A percentile compares a stretch with the other conserved stretches of the same genome.
Conservation (phyloP, 2,113 vertebrate species). For the Anser brachyrhynchus region DNA sequence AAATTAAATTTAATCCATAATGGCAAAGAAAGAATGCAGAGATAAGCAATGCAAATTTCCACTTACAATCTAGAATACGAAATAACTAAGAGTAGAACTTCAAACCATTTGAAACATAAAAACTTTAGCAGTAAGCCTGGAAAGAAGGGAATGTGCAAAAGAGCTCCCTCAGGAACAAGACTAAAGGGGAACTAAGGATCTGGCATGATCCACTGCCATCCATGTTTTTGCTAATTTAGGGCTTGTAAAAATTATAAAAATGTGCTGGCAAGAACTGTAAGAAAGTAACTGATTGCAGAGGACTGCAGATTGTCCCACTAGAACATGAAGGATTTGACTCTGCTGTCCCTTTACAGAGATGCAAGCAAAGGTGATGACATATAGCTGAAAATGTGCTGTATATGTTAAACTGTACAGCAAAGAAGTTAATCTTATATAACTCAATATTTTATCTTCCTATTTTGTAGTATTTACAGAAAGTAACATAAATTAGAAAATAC, state of each 20-base stretch:
- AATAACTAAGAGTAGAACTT: background rate
- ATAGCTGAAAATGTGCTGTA: background rate
- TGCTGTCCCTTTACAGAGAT: background rate
- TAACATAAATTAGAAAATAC: background rate
- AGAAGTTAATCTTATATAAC: background rate
- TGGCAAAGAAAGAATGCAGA: background rate
- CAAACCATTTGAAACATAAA: background rate
- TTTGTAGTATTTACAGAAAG: background rate
- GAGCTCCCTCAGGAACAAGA: background rate
- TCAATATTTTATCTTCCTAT: background rate
- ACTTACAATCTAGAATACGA: background rate
- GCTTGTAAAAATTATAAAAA: background rate
- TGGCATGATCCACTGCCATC: too few species aligned
- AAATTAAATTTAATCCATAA: background rate
- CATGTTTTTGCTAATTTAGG: background rate
- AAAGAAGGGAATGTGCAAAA: background rate
- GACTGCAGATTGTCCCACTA: background rate
- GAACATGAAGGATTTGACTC: background rate
- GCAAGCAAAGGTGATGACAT: background rate
- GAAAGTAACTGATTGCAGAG: background rate
- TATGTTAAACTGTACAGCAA: background rate
- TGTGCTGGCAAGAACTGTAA: background rate
- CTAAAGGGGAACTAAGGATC: background rate
- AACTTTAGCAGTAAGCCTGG: background rate
- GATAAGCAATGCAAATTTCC: background rate